Conservation (phyloP, 2,797 vertebrate genomes). For the Miichthys miiuy region DNA sequence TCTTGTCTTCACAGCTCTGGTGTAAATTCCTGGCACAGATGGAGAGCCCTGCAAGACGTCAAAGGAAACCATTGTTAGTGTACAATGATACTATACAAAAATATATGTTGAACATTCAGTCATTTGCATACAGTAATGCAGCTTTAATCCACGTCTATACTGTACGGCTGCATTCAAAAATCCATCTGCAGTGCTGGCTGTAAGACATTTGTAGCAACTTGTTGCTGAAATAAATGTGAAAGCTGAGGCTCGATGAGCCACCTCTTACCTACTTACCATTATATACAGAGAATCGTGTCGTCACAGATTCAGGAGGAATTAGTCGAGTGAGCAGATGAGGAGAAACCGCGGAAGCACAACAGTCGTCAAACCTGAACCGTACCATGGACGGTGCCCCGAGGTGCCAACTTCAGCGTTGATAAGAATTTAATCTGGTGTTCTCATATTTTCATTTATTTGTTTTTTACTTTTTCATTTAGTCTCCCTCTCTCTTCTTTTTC, state of each 20-base stretch:
- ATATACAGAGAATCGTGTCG: not conserved
- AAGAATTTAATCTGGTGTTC: no score
- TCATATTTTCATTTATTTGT: no score
- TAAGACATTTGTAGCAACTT: not conserved
- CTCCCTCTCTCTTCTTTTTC: no score
- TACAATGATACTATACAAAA: not conserved
- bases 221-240: not conserved
- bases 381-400: no score
- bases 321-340: not conserved
- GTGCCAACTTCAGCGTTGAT: no score
- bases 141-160: not conserved
- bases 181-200: not conserved
- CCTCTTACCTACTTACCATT: not conserved
- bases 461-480: no score
- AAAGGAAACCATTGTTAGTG: not conserved
- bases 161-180: not conserved
- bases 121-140: not conserved
- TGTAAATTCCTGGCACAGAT: constrained; percentile 25
- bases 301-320: not conserved
- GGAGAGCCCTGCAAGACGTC: constrained; percentile 4
- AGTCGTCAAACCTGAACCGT: not conserved
- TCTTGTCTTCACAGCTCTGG: constrained; percentile 36
- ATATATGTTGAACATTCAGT: not conserved
- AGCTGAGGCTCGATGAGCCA: not conserved
- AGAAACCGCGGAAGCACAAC: not conserved